Base-by-base conservation (phyloP, 2,113 vertebrate species). In the Oncorhynchus tshawytscha region DNA sequence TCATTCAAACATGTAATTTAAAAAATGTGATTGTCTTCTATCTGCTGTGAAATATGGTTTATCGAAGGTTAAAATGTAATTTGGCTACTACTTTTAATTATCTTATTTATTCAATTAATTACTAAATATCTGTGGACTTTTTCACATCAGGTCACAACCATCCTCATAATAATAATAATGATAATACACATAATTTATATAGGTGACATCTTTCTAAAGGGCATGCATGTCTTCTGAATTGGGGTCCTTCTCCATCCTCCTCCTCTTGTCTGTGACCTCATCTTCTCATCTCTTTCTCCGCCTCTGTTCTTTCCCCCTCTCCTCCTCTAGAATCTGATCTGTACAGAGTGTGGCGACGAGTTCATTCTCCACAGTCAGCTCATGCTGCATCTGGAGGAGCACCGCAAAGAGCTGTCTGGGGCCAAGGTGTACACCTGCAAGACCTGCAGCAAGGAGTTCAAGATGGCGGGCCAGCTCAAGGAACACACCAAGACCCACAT, bases 321-420 rank as follows among this genome's bases (percentile, higher is more conserved):
- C 22, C 64, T 59, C 39, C 12, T 54, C 16, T 77, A 99, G 98
- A 99, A 97, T 86, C 90, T 99, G 82, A 97, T 99, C 90, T 99
- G 98, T 77, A 89, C 92, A 1, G 97, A 99, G 90, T 99, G 98
- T 31, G 98, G 98, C 39, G 98, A 99, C 88, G 97, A 99, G 91
- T 99, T 99, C 72, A 91, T 97, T 18, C 95, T 99, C 75, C 96
- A 99, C 90, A 98, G 96, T 90, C 97, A 99, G 89, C 94, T 99
- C 77, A 94, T 95, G 13, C 82, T 95, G 64, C 98, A 99, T 85
- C 91, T 97, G 91, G 96, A 97, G 81, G 96, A 97, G 76, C 97
- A 99, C 87, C 94, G 96, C 5, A 96, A 97, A 75, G 97, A 99
- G 82, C 78, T 99, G 86, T 91, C 93, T 0, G 95, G 95, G 66